A percentile compares a stretch with the other conserved stretches of the same genome.
Conservation (phyloP, 2,113 vertebrate genomes). For the Tragelaphus imberbis region DNA sequence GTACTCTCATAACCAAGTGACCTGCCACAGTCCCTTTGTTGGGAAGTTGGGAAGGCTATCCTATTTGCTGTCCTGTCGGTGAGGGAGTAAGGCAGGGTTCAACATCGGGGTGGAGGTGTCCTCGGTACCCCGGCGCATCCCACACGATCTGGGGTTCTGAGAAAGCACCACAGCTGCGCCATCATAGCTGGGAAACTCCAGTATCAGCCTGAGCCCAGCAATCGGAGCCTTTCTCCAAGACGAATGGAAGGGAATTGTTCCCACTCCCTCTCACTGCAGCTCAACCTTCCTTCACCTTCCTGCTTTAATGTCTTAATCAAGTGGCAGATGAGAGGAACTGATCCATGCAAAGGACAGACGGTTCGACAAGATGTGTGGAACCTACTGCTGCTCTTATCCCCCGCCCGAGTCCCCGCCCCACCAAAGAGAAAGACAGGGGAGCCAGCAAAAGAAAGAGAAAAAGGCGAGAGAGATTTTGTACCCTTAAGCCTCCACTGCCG, state of each 20-base stretch:
- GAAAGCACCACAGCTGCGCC: neutral
- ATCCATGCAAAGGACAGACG: constrained; percentile 78
- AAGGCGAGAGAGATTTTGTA: constrained; percentile 79
- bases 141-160: neutral
- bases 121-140: no score
- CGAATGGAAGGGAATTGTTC: neutral
- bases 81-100: neutral
- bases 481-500: constrained; percentile 81
- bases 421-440: constrained; percentile 61
- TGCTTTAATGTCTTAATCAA: constrained; percentile 83
- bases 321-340: constrained; percentile 80
- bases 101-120: neutral
- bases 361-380: constrained; percentile 67
- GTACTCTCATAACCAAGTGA: neutral
- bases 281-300: constrained; percentile 81
- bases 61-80: neutral
- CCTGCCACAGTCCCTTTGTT: no score
- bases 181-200: accelerated
- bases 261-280: constrained; percentile 47
- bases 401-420: constrained; percentile 24
- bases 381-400: constrained; percentile 55
- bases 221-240: neutral
- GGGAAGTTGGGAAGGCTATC: neutral
- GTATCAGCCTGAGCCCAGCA: neutral
- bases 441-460: constrained; percentile 70